Evolutionary conservation across 2,113 vertebrate genomes (phyloP).

Genomic region (Philantomba maxwellii): DNA sequence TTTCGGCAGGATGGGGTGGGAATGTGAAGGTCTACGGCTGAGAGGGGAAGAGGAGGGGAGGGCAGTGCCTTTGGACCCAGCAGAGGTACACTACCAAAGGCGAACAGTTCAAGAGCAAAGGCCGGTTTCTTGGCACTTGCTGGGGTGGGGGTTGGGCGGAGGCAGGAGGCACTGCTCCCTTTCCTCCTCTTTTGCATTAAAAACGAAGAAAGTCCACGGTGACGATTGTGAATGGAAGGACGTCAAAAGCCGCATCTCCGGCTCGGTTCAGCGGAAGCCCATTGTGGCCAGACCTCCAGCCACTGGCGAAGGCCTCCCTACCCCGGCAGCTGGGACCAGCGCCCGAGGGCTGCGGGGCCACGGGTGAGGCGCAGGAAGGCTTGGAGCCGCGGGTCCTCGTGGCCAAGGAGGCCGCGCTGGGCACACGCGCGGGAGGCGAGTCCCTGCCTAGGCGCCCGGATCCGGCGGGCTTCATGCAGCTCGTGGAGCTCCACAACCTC

Average conservation of each 20-base stretch:
- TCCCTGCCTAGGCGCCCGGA: neutral
- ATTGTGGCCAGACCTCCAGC: neutral
- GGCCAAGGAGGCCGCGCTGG: neutral
- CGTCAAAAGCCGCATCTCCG: neutral
- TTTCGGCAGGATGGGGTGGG: neutral
- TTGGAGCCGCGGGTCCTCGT: neutral
- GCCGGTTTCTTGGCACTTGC: neutral
- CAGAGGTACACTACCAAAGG: neutral
- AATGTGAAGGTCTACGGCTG: neutral
- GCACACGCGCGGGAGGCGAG: neutral
- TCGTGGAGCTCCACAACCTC: neutral
- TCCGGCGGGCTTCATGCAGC: rapidly evolving
- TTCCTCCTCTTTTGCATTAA: neutral
- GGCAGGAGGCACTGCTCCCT: neutral
- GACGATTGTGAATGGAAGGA: neutral
- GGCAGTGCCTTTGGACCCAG: neutral
- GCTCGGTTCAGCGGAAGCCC: neutral
- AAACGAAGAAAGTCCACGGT: neutral
- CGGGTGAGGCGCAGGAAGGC: neutral
- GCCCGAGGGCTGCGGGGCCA: neutral
- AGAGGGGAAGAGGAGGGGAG: neutral
- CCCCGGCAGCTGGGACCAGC: neutral
- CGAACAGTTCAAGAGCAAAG: neutral
- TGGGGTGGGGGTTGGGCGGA: neutral
- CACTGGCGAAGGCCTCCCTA: constrained; percentile 52